Percentiles rank a stretch among this genome's conserved stretches.
Evolutionary conservation across 1,140 invertebrate genomes (phyloP).

Genomic region (Drosophila burlai): DNA sequence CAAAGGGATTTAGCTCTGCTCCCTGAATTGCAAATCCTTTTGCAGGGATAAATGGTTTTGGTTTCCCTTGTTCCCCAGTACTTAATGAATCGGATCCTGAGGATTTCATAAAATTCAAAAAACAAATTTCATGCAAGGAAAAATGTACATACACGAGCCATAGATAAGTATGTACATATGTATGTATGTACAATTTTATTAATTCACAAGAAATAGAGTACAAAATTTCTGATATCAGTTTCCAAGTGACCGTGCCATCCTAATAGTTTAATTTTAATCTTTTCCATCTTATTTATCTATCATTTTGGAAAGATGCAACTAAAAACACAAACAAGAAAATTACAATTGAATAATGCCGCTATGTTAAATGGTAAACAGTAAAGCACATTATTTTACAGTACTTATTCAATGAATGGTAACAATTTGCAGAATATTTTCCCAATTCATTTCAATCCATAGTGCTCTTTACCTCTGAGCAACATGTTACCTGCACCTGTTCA

Average conservation of each 20-base stretch:
- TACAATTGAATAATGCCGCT: background rate
- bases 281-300: background rate
- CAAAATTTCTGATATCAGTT: background rate
- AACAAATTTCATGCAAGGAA: slow-evolving; percentile 15
- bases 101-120: slow-evolving; percentile 34
- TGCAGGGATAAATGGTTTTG: slow-evolving; percentile 47
- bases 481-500: slow-evolving; percentile 54
- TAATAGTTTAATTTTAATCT: no score
- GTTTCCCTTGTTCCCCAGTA: slow-evolving; percentile 15
- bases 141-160: background rate
- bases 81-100: slow-evolving; percentile 51
- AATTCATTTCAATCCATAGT: background rate
- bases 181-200: no score
- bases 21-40: slow-evolving; percentile 52
- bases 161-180: no score
- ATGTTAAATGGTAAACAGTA: background rate
- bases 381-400: background rate
- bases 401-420: background rate
- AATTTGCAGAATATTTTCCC: background rate
- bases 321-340: background rate
- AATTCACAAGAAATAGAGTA: background rate
- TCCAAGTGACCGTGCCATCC: no score
- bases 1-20: slow-evolving; percentile 32
- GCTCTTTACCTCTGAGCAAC: slow-evolving; percentile 6
- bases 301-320: background rate